Base-by-base conservation (phyloP, 1,140 invertebrate species). In the Drosophila sp. region DNA sequence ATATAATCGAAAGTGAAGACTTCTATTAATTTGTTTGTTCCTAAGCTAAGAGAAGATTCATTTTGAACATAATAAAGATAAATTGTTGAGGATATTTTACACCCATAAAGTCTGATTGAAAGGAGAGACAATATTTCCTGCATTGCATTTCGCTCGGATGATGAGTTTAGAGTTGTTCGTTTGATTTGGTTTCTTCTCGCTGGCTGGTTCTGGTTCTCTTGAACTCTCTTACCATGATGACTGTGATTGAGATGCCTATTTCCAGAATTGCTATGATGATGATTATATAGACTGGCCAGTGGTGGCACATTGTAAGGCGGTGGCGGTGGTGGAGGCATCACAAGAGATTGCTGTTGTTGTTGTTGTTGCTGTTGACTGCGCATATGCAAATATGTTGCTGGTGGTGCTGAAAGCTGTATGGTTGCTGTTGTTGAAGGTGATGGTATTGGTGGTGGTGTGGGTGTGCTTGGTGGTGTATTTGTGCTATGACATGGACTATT, bases 241-340 rank as follows among this genome's bases (percentile, higher is more conserved):
- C 17, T 17, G 66, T 84, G 85, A 66, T 75, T 90, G 17, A 89
- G 55, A 35, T 84, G 80, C 55, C 80, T 77, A 54, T 63, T 72
- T 29, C 54, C 47, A 30, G 80, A 30, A 75, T 71, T 80, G 66
- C 60, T 76, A 63, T 90, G 79, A 25, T 81, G 81, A 63, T 90
- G 80, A 65, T 57, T 75, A 58, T 85, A 80, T 33, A 87, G 62
- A 72, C 64, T 84, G 66, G 60, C 75, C 62, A 79, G 41, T 65
- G 66, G 76, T 38, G 80, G 67, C 60, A 83, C 63, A 78, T 80
- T 80, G 73, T 89, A 87, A 27, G 77, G 83, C 35, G 90, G 86
- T 60, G 83, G 80, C 44, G 90, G 81, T 62, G 85, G 84, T 11
- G 84, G 85, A 33, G 84, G 84, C 84, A 89, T 89, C n/a, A 80